phyloP scores from a whole-genome alignment of 30 jellyfish, hydroid and myxozoan species.

The Pseudorhiza aurosa region DNA sequence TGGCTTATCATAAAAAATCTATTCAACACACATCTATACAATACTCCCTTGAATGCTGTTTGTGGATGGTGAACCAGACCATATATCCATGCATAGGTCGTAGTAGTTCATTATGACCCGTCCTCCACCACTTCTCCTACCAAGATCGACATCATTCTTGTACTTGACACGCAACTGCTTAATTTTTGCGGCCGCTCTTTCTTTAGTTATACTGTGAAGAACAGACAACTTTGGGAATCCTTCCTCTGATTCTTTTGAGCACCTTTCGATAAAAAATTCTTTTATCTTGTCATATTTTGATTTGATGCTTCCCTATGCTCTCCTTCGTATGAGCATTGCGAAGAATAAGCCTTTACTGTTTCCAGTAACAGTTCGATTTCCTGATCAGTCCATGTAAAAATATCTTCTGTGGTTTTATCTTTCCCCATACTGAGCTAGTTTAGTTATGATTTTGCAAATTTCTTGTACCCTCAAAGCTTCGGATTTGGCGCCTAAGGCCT shows the following conservation, averaged over 20 bases:
- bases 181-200: slow-evolving; percentile 34
- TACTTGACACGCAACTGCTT: neutral
- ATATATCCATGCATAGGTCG: slow-evolving; percentile 35
- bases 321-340: slow-evolving; percentile 30
- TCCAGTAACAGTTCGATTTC: no score
- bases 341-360: slow-evolving; percentile 27
- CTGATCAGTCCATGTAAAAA: slow-evolving; percentile 52
- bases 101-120: slow-evolving; percentile 25
- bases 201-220: slow-evolving; percentile 24
- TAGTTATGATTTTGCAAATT: slow-evolving; percentile 11
- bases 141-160: slow-evolving; percentile 36
- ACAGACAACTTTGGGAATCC: slow-evolving; percentile 14
- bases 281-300: slow-evolving; percentile 44
- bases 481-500: slow-evolving; percentile 36
- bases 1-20: slow-evolving; percentile 31
- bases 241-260: slow-evolving; percentile 26
- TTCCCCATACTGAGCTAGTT: slow-evolving; percentile 14
- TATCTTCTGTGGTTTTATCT: slow-evolving; percentile 14
- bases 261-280: slow-evolving; percentile 20
- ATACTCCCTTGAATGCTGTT: slow-evolving; percentile 28
- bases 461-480: slow-evolving; percentile 22
- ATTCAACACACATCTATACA: neutral
- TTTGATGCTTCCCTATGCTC: slow-evolving; percentile 45
- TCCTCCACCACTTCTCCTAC: slow-evolving; percentile 30
- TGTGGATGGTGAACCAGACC: slow-evolving; percentile 18